Evolutionary conservation across 2,113 vertebrate species (phyloP), one percentile per base, ranked within the genome.

Genomic region (Panthera tigris): DNA sequence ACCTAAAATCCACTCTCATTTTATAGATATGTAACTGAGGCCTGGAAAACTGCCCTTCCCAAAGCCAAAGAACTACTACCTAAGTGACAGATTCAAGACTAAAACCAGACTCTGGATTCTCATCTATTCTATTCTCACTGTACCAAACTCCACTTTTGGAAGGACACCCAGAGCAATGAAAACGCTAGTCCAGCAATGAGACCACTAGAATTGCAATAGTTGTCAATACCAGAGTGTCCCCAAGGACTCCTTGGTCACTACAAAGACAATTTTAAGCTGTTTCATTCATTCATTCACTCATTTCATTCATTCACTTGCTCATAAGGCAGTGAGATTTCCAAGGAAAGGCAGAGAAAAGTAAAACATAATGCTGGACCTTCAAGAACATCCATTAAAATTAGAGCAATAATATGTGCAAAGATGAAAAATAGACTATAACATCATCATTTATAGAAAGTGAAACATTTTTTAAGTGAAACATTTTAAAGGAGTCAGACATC

Each of bases 401-500:
- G 9, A 91, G 76, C 41, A 90, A 45, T 81, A 81, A 84, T 21
- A 79, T 31, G 4, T 83, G 9, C 14, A 91, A 41, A 97, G 50
- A 85, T 57, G 76, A 92, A 78, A 94, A 94, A 33, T 88, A 90
- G 8, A 83, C 25, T 91, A 83, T 78, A 88, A 84, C 66, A 80
- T 12, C 29, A 61, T 76, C 50, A 84, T 11, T 89, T 83, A 69
- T n/a, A 61, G 81, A 78, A 97, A 94, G 29, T 78, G 7, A 95
- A 86, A 95, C 83, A 15, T 86, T 82, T 55, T 57, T 19, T 57
- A 97, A 94, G 29, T 81, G 7, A 95, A 86, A 95, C 83, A 12
- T 86, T 82, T 55, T 52, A 86, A 68, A 48, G 45, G 52, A 21
- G 55, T 93, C 61, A 94, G 69, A 68, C 45, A 96, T 76, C 57